Percentiles rank a stretch among this genome's conserved stretches.
phyloP scores from a whole-genome alignment of 2,113 vertebrate genomes.

The Thalassoma bifasciatum region DNA sequence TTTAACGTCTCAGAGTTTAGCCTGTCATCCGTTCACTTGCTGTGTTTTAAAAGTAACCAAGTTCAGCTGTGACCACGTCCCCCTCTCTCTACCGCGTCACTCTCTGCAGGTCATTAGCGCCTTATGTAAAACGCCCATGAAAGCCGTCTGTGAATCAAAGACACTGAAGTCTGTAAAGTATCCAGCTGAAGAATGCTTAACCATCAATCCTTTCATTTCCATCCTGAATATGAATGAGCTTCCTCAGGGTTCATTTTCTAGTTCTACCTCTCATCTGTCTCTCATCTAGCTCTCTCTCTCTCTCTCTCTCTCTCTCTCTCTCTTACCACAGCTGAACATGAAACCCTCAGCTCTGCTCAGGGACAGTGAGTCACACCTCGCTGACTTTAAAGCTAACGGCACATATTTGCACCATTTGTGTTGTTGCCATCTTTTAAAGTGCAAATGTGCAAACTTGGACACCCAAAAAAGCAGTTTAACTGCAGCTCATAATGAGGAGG shows the following conservation, averaged over 20 bases:
- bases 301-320: conserved; percentile 40
- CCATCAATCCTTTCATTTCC: conserved; percentile 62
- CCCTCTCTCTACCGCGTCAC: conserved; percentile 22
- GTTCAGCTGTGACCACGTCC: conserved; percentile 12
- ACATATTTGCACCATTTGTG: conserved; percentile 21
- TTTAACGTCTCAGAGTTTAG: neutral
- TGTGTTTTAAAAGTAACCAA: neutral
- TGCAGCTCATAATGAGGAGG: conserved; percentile 43
- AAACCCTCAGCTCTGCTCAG: conserved; percentile 40
- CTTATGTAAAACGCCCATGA: conserved; percentile 45
- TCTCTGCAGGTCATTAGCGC: conserved; percentile 35
- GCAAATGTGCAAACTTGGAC: conserved; percentile 47
- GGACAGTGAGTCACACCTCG: conserved; percentile 44
- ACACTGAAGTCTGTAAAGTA: conserved; percentile 48
- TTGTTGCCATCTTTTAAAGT: conserved; percentile 51
- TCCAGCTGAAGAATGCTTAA: conserved; percentile 55
- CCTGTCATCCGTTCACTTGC: neutral
- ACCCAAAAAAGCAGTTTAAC: conserved; percentile 19
- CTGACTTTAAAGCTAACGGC: conserved; percentile 19
- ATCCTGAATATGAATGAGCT: conserved; percentile 65
- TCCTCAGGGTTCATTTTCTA: conserved; percentile 39
- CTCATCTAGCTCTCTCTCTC: conserved; percentile 43
- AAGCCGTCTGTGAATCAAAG: conserved; percentile 39
- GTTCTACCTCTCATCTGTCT: conserved; percentile 49
- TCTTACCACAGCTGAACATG: conserved; percentile 40